A percentile compares a stretch with the other conserved stretches of the same genome.
Evolutionary conservation across 2,797 vertebrate genomes (phyloP).

Genomic region (Dendrocincla tyrannina): DNA sequence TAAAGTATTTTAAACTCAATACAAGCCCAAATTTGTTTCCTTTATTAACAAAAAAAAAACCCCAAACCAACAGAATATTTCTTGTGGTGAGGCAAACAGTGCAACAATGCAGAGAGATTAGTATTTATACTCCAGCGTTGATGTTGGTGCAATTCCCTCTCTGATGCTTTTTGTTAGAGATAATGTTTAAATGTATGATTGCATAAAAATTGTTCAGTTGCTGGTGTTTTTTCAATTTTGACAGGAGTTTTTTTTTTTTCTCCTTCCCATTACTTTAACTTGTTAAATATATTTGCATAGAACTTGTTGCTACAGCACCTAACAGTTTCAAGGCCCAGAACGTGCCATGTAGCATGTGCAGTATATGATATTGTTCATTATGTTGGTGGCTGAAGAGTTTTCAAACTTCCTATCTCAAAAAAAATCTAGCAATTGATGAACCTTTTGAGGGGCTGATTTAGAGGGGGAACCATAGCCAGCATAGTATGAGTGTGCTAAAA

Average conservation of each 20-base stretch:
- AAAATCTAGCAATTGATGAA: not conserved
- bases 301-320: not conserved
- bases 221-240: not conserved
- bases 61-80: not conserved
- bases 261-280: not conserved
- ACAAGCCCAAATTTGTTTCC: not conserved
- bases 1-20: not conserved
- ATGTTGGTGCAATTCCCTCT: not conserved
- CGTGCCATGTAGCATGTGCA: rapidly evolving
- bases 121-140: not conserved
- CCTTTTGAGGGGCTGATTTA: not conserved
- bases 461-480: not conserved
- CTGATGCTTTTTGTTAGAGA: not conserved
- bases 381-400: not conserved
- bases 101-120: not conserved
- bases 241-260: not conserved
- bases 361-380: not conserved
- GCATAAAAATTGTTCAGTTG: not conserved
- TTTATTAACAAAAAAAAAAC: not conserved
- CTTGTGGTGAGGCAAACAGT: not conserved
- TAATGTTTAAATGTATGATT: not conserved
- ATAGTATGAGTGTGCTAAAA: not conserved
- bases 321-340: not conserved
- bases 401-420: not conserved
- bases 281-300: not conserved